Evolutionary conservation across 2,113 vertebrate species (phyloP).

Genomic region (Bufo gargarizans): DNA sequence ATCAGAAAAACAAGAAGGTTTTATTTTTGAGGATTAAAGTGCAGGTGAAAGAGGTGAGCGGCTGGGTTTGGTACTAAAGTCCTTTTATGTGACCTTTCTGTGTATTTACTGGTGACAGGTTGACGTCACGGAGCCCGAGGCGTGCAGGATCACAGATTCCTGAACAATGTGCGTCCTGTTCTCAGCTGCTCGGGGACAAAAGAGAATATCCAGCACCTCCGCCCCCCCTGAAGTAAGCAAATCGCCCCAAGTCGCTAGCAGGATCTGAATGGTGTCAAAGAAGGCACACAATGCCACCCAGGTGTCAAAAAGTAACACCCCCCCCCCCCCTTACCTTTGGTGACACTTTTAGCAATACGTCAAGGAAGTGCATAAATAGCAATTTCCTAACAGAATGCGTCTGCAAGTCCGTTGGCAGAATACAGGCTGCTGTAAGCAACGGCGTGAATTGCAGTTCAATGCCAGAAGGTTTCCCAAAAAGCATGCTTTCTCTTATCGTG

Average conservation of each 20-base stretch:
- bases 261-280: background rate
- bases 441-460: background rate
- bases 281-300: background rate
- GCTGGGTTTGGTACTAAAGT: no score
- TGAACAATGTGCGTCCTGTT: conserved; percentile 35
- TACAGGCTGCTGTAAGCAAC: background rate
- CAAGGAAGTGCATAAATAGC: background rate
- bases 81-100: background rate
- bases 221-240: background rate
- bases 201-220: background rate
- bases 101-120: background rate
- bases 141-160: background rate
- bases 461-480: background rate
- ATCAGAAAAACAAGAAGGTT: no score
- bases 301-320: background rate
- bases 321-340: background rate
- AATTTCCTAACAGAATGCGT: background rate
- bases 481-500: no score
- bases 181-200: conserved; percentile 29
- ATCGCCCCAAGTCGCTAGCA: background rate
- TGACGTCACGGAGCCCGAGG: background rate
- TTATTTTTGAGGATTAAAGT: background rate
- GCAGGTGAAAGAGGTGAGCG: background rate
- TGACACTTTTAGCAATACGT: background rate
- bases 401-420: background rate